Evolutionary conservation across 1,140 invertebrate species (phyloP).

Genomic region (Anthonomus grandis): DNA sequence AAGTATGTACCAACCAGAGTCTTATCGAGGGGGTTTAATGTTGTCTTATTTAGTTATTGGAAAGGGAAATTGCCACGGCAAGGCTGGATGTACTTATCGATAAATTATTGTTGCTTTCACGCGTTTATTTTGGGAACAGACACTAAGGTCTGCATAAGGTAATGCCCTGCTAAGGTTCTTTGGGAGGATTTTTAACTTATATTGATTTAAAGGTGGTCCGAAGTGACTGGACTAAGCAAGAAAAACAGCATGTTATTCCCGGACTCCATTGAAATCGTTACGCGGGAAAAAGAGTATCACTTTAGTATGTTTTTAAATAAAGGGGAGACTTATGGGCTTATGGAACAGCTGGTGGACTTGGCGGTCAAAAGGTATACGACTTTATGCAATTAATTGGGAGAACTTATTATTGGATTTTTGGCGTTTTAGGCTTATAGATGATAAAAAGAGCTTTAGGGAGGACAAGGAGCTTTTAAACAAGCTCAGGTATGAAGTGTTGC

Average conservation of each 20-base stretch:
- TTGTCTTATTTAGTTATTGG: slow-evolving; percentile 72
- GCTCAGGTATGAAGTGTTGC: slow-evolving; percentile 59
- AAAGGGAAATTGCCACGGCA: slow-evolving; percentile 88
- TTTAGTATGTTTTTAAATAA: slow-evolving; percentile 90
- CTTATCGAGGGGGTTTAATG: background rate
- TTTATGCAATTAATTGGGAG: background rate
- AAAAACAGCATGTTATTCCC: slow-evolving; percentile 78
- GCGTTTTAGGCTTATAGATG: slow-evolving; percentile 72
- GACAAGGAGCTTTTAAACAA: slow-evolving; percentile 80
- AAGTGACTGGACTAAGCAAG: slow-evolving; percentile 70
- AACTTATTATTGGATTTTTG: background rate
- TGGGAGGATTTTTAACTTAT: background rate
- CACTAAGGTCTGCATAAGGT: slow-evolving; percentile 74
- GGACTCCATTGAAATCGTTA: slow-evolving; percentile 81
- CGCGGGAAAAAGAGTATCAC: slow-evolving; percentile 76
- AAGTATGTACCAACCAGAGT: slow-evolving; percentile 36
- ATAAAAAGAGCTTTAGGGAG: slow-evolving; percentile 79
- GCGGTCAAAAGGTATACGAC: slow-evolving; percentile 81
- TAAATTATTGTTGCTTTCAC: slow-evolving; percentile 95
- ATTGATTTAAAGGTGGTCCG: slow-evolving; percentile 63
- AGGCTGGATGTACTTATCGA: slow-evolving; percentile 94
- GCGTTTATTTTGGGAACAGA: slow-evolving; percentile 90
- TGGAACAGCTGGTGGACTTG: slow-evolving; percentile 94
- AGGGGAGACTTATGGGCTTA: slow-evolving; percentile 84
- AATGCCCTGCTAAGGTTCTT: background rate